phyloP scores from a whole-genome alignment of 2,888 invertebrate genomes.

The Callimorpha dominula region DNA sequence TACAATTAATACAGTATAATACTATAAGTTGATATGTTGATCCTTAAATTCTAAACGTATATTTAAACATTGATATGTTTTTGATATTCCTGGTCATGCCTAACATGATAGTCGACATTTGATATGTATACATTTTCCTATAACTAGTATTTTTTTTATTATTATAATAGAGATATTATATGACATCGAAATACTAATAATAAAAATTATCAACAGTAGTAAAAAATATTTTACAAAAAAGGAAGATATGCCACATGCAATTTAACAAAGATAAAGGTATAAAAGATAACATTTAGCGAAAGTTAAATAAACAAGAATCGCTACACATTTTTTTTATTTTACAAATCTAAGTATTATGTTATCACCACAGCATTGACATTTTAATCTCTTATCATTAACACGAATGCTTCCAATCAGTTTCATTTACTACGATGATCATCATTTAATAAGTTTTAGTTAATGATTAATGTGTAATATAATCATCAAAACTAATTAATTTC shows the following conservation, averaged over 20 bases:
- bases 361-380: slow-evolving; percentile 76
- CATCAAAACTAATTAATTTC: too few species aligned
- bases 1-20: not conserved
- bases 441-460: not conserved
- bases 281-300: not conserved
- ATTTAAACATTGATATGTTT: slow-evolving; percentile 80
- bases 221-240: not conserved
- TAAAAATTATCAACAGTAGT: not conserved
- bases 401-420: slow-evolving; percentile 5
- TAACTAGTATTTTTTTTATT: slow-evolving; percentile 4
- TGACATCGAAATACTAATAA: not conserved
- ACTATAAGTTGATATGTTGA: slow-evolving; percentile 17
- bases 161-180: not conserved
- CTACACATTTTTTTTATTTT: slow-evolving; percentile 40
- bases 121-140: slow-evolving; percentile 76
- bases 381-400: slow-evolving; percentile 25
- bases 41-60: slow-evolving; percentile 22
- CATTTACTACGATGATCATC: not conserved
- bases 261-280: slow-evolving; percentile 1
- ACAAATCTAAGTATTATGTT: slow-evolving; percentile 69
- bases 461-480: too few species aligned
- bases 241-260: not conserved
- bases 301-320: not conserved
- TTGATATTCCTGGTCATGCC: slow-evolving; percentile 83
- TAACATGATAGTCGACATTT: slow-evolving; percentile 67